phyloP scores from a whole-genome alignment of 2,888 invertebrate species.

The Euphydryas editha region DNA sequence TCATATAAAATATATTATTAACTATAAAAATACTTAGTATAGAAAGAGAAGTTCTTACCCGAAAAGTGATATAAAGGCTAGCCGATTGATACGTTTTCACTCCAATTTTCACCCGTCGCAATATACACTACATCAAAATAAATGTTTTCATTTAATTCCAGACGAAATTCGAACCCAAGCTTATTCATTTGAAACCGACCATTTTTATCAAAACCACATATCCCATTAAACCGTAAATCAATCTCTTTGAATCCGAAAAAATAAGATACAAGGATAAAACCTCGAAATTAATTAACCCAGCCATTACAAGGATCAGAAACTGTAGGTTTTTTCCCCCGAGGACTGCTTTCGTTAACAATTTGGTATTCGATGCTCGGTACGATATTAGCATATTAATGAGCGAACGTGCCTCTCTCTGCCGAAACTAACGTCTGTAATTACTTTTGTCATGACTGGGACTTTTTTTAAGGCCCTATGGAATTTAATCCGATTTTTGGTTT shows the following conservation, averaged over 20 bases:
- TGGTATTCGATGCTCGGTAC: slow-evolving; percentile 60
- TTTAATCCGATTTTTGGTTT: slow-evolving; percentile 17
- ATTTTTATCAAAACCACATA: slow-evolving; percentile 8
- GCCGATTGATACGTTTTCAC: background rate
- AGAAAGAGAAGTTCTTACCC: too few species aligned
- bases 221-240: slow-evolving; percentile 11
- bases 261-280: slow-evolving; percentile 15
- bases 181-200: background rate
- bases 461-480: slow-evolving; percentile 26
- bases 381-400: slow-evolving; percentile 77
- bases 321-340: slow-evolving; percentile 20
- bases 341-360: slow-evolving; percentile 55
- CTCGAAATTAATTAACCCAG: slow-evolving; percentile 26
- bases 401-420: slow-evolving; percentile 48
- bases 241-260: slow-evolving; percentile 4
- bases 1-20: too few species aligned
- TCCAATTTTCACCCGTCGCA: background rate
- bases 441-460: slow-evolving; percentile 26
- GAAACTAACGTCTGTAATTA: slow-evolving; percentile 35
- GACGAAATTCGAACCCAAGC: background rate
- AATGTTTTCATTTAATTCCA: background rate
- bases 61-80: background rate
- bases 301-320: slow-evolving; percentile 19
- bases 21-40: too few species aligned
- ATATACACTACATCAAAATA: background rate